Evolutionary conservation across 2,113 vertebrate genomes (phyloP).

Genomic region (Panthera leo): DNA sequence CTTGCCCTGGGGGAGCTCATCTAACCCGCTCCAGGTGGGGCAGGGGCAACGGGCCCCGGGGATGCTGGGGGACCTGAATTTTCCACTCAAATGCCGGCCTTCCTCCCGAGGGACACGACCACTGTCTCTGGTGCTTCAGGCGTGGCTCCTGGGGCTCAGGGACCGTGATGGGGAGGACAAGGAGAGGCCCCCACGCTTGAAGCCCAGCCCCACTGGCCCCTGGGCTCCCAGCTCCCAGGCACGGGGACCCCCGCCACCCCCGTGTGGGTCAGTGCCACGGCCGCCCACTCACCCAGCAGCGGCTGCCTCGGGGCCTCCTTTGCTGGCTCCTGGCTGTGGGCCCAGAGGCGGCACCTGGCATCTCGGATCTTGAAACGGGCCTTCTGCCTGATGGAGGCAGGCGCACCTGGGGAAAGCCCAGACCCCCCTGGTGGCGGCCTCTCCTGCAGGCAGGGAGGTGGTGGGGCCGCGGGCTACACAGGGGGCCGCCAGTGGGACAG

Average conservation of each 20-base stretch:
- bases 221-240: background rate
- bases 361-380: constrained; percentile 97
- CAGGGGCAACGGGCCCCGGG: background rate
- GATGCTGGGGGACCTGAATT: background rate
- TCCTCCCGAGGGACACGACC: background rate
- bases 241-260: fast-evolving
- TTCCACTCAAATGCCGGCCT: background rate
- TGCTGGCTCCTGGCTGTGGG: constrained; percentile 91
- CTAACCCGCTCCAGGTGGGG: background rate
- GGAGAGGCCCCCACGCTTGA: background rate
- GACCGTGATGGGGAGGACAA: background rate
- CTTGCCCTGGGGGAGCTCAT: background rate
- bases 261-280: fast-evolving
- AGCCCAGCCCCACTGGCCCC: background rate
- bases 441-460: constrained; percentile 38
- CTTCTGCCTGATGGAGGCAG: constrained; percentile 93
- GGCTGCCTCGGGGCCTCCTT: constrained; percentile 87
- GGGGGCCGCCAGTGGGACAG: background rate
- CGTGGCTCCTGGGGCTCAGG: background rate
- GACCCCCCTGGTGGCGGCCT: constrained; percentile 51
- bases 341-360: constrained; percentile 94
- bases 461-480: background rate
- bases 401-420: constrained; percentile 83
- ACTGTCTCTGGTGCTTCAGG: fast-evolving
- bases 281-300: constrained; percentile 86